Evolutionary conservation across 2,113 vertebrate species (phyloP).

Genomic region (Anarrhichthys ocellatus): DNA sequence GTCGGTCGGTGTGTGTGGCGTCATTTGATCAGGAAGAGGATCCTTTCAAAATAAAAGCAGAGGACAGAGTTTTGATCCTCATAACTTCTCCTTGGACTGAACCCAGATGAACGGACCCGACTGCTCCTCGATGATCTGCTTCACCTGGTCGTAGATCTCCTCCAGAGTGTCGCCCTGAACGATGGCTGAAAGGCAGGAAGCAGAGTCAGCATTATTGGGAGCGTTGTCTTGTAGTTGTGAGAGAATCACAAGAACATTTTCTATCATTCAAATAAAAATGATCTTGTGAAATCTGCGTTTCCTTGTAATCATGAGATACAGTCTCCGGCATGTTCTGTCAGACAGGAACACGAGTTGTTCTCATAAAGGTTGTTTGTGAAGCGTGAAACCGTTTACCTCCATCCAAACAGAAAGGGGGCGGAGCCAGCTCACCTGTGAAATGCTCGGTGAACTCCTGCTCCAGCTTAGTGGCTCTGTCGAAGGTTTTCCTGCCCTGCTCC

Average conservation of each 20-base stretch:
- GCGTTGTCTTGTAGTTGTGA: too few species aligned
- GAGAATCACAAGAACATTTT: too few species aligned
- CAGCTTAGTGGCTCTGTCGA: conserved; percentile 95
- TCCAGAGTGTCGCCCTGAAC: conserved; percentile 98
- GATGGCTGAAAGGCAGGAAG: conserved; percentile 82
- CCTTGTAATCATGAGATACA: too few species aligned
- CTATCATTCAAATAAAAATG: too few species aligned
- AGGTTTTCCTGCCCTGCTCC: conserved; percentile 95
- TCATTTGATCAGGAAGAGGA: too few species aligned
- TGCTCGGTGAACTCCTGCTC: conserved; percentile 99
- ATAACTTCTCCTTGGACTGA: conserved; percentile 98
- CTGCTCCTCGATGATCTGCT: conserved; percentile 98
- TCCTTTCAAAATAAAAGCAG: conserved; percentile 34
- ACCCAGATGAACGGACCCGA: conserved; percentile 97
- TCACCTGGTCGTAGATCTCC: conserved; percentile 98
- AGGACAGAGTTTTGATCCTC: conserved; percentile 72
- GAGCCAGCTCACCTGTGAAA: conserved; percentile 89
- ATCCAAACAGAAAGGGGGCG: too few species aligned
- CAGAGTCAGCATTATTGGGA: background rate
- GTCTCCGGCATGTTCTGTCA: too few species aligned
- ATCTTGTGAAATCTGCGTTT: too few species aligned
- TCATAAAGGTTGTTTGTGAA: too few species aligned
- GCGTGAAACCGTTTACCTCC: too few species aligned
- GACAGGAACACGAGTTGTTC: too few species aligned
- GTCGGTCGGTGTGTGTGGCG: background rate